These are phyloP conservation scores for Dione juno DNA, from an alignment of 2,888 invertebrate genomes.

Conservation along the genomic window DNA sequence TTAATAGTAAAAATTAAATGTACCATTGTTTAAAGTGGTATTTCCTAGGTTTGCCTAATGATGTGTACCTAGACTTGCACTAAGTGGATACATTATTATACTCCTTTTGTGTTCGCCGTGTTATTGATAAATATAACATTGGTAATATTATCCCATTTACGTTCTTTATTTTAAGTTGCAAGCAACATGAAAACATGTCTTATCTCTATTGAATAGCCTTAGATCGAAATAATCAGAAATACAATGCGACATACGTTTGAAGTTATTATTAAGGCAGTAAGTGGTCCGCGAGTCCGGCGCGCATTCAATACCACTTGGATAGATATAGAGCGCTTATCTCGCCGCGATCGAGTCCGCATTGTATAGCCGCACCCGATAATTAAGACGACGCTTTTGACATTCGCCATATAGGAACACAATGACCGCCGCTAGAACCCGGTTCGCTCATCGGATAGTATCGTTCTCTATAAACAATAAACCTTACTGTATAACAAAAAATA, in stretches of 20 bases:
- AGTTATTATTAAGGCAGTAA: constrained; percentile 78
- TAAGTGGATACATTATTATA: neutral
- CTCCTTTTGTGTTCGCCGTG: neutral
- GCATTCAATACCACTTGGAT: constrained; percentile 74
- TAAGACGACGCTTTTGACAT: constrained; percentile 84
- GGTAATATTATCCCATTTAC: constrained; percentile 33
- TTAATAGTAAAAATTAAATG: constrained; percentile 57
- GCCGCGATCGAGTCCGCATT: constrained; percentile 81
- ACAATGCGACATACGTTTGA: constrained; percentile 79
- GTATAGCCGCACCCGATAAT: constrained; percentile 81
- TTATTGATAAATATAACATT: constrained; percentile 8
- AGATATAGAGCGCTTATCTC: constrained; percentile 78
- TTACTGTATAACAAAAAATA: constrained; percentile 80
- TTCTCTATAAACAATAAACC: constrained; percentile 79
- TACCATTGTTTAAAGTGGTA: constrained; percentile 59
- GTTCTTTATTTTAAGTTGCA: constrained; percentile 37
- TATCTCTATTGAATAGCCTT: constrained; percentile 76
- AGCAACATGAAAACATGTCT: constrained; percentile 59
- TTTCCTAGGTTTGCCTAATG: constrained; percentile 36
- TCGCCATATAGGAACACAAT: constrained; percentile 84
- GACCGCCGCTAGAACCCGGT: constrained; percentile 77
- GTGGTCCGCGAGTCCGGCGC: constrained; percentile 59
- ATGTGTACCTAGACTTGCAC: constrained; percentile 6
- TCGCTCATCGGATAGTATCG: constrained; percentile 76
- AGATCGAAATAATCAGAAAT: constrained; percentile 79